Conservation (phyloP, 2,888 invertebrate genomes). For the Trissoscelio sp. region DNA sequence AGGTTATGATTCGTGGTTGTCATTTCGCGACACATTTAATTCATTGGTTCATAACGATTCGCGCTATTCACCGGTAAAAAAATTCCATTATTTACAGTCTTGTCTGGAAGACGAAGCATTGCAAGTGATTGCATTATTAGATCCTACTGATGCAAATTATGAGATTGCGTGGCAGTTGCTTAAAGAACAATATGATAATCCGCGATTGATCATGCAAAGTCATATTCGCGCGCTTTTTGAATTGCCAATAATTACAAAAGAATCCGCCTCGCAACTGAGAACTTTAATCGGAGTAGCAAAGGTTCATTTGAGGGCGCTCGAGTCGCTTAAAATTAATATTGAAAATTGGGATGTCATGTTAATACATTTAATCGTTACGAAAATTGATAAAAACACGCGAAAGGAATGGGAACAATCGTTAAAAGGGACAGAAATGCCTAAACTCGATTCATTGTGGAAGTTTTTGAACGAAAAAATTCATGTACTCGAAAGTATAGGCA, state of each 20-base stretch:
- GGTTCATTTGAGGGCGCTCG: neutral
- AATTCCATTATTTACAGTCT: neutral
- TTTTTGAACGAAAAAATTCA: too few relatives aligned
- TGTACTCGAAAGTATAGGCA: too few relatives aligned
- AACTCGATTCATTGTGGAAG: neutral
- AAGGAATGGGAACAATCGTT: conserved; percentile 14
- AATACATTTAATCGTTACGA: neutral
- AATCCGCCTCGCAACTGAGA: neutral
- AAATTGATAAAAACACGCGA: conserved; percentile 17
- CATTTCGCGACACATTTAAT: conserved; percentile 48
- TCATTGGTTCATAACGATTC: neutral
- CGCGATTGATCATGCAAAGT: neutral
- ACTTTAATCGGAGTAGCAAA: neutral
- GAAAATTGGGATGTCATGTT: neutral
- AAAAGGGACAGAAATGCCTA: neutral
- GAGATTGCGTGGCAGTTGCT: conserved; percentile 33
- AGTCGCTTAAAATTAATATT: neutral
- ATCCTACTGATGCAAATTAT: neutral
- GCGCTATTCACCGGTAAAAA: neutral
- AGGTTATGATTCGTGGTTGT: conserved; percentile 13
- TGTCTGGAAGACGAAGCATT: neutral
- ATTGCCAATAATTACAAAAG: conserved; percentile 1
- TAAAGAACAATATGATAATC: conserved; percentile 14
- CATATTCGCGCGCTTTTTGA: neutral
- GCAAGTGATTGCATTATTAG: neutral